A percentile compares a stretch with the other conserved stretches of the same genome.
These are phyloP conservation scores for Coracopsis vasa DNA, from an alignment of 2,113 vertebrate genomes.

Conservation along the genomic window DNA sequence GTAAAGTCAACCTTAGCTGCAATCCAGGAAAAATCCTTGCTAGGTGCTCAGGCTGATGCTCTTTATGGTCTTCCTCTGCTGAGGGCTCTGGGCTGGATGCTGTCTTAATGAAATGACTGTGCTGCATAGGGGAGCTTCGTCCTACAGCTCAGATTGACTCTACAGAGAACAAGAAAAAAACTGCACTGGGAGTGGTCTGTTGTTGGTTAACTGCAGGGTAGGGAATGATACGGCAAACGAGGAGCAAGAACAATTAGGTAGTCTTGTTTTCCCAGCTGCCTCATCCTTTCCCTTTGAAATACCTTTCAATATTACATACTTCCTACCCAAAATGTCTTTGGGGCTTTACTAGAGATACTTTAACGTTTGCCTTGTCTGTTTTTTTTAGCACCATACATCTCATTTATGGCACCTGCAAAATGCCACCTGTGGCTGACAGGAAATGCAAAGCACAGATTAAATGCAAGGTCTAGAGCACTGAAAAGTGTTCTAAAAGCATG, in stretches of 20 bases:
- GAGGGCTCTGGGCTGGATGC: neutral
- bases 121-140: neutral
- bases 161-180: neutral
- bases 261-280: neutral
- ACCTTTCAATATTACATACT: neutral
- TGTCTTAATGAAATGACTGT: neutral
- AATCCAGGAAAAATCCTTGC: slow-evolving; percentile 32
- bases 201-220: neutral
- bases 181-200: neutral
- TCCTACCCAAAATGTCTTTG: neutral
- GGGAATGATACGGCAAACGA: neutral
- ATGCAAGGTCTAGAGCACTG: neutral
- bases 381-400: neutral
- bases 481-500: neutral
- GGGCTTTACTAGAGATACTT: neutral
- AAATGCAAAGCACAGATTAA: neutral
- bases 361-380: neutral
- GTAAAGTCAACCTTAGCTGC: neutral
- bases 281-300: neutral
- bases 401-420: neutral
- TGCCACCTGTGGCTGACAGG: neutral
- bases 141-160: neutral
- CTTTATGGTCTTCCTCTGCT: neutral
- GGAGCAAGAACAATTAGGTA: neutral
- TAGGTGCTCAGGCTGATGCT: neutral